Percentiles rank a stretch among this genome's conserved stretches.
Conservation (phyloP, 1,140 invertebrate genomes). For the Pogonomyrmex californicus region DNA sequence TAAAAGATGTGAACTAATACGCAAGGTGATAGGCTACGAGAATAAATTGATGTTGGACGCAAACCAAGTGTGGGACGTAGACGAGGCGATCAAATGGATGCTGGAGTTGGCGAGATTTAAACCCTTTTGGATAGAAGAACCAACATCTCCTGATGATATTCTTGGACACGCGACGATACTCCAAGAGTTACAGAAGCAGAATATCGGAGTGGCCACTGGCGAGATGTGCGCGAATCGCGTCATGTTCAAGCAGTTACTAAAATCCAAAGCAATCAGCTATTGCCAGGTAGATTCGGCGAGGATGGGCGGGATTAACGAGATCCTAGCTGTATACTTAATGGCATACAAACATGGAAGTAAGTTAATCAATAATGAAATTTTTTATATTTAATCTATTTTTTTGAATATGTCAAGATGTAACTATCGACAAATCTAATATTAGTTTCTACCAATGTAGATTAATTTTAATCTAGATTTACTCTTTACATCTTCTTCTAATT, state of each 20-base stretch:
- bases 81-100: slow-evolving; percentile 95
- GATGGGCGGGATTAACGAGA: slow-evolving; percentile 96
- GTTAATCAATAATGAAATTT: slow-evolving; percentile 16
- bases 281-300: slow-evolving; percentile 97
- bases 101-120: slow-evolving; percentile 91
- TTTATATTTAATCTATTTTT: not conserved
- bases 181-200: slow-evolving; percentile 88
- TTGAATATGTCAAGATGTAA: not conserved
- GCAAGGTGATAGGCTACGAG: slow-evolving; percentile 92
- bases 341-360: slow-evolving; percentile 91
- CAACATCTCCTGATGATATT: slow-evolving; percentile 96
- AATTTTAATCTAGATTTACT: too few species aligned
- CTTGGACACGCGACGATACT: slow-evolving; percentile 93
- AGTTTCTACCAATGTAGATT: too few species aligned
- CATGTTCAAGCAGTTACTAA: slow-evolving; percentile 97
- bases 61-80: slow-evolving; percentile 96
- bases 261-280: slow-evolving; percentile 92
- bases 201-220: slow-evolving; percentile 95
- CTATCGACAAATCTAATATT: not conserved
- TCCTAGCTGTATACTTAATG: slow-evolving; percentile 96
- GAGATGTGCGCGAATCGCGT: slow-evolving; percentile 97
- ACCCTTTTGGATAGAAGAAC: slow-evolving; percentile 96
- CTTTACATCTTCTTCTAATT: too few species aligned
- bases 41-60: slow-evolving; percentile 95
- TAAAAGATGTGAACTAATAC: slow-evolving; percentile 90